Percentiles rank a stretch among this genome's conserved stretches.
These are phyloP conservation scores for Turritopsis rubra DNA, from an alignment of 30 jellyfish, hydroid and myxozoan species.

Conservation along the genomic window DNA sequence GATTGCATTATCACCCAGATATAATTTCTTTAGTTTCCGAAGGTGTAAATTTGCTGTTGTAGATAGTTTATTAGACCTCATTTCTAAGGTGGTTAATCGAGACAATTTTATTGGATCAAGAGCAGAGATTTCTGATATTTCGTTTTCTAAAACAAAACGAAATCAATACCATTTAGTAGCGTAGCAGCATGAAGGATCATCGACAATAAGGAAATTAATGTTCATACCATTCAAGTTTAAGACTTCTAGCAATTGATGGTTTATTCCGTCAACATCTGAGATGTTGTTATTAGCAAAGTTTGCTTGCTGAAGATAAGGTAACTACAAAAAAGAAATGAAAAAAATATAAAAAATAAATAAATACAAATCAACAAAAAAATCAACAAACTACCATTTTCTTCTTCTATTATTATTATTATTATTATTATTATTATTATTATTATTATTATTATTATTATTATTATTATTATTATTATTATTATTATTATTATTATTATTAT, in stretches of 20 bases:
- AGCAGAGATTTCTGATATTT: slow-evolving; percentile 55
- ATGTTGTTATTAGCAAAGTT: slow-evolving; percentile 63
- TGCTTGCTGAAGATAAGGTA: slow-evolving; percentile 77
- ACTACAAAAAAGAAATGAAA: slow-evolving; percentile 19
- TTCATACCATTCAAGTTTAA: slow-evolving; percentile 57
- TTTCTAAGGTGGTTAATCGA: slow-evolving; percentile 47
- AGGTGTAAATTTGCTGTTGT: slow-evolving; percentile 50
- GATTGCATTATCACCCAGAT: slow-evolving; percentile 68
- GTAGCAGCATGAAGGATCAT: not conserved
- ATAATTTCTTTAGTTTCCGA: slow-evolving; percentile 52
- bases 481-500: too few relatives aligned
- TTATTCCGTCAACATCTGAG: slow-evolving; percentile 54
- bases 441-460: too few relatives aligned
- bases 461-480: too few relatives aligned
- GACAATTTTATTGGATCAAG: slow-evolving; percentile 60
- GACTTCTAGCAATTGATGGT: slow-evolving; percentile 64
- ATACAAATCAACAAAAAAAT: not conserved
- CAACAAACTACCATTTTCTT: too few relatives aligned
- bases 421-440: too few relatives aligned
- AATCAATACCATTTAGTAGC: too few relatives aligned
- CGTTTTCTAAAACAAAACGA: slow-evolving; percentile 49
- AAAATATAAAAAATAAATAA: not conserved
- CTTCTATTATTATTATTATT: too few relatives aligned
- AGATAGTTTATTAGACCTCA: slow-evolving; percentile 61
- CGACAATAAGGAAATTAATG: not conserved